Evolutionary conservation across 2,888 invertebrate species (phyloP).

Genomic region (Buathra laborator): DNA sequence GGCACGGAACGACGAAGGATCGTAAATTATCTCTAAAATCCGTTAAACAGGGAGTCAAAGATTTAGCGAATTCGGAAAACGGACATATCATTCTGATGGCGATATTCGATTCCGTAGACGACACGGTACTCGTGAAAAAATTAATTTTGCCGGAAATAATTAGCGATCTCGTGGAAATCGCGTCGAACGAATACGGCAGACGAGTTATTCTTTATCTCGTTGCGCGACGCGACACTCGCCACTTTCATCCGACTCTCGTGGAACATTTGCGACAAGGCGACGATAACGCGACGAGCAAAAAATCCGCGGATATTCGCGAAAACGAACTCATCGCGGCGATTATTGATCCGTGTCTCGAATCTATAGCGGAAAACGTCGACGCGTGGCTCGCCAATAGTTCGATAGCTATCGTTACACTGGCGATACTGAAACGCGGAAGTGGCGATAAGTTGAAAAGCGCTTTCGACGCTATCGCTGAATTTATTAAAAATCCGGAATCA

Average conservation of each 20-base stretch:
- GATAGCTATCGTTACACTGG: slow-evolving; percentile 89
- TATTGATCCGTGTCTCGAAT: slow-evolving; percentile 87
- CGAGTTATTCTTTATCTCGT: slow-evolving; percentile 96
- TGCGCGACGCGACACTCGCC: slow-evolving; percentile 91
- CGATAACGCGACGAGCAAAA: slow-evolving; percentile 90
- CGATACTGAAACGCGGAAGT: slow-evolving; percentile 89
- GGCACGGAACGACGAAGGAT: slow-evolving; percentile 94
- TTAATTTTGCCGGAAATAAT: slow-evolving; percentile 91
- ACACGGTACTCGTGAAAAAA: slow-evolving; percentile 96
- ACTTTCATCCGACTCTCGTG: slow-evolving; percentile 94
- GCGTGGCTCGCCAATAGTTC: slow-evolving; percentile 90
- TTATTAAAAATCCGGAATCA: slow-evolving; percentile 87
- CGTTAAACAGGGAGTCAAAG: slow-evolving; percentile 93
- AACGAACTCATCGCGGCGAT: slow-evolving; percentile 90
- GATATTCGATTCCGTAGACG: slow-evolving; percentile 95
- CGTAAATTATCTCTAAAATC: slow-evolving; percentile 94
- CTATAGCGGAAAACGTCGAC: slow-evolving; percentile 87
- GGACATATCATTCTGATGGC: slow-evolving; percentile 94
- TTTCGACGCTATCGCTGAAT: slow-evolving; percentile 85
- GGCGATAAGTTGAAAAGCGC: slow-evolving; percentile 84
- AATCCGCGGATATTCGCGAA: slow-evolving; percentile 88
- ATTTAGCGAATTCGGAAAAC: slow-evolving; percentile 94
- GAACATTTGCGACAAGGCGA: slow-evolving; percentile 92
- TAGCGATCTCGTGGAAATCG: slow-evolving; percentile 89
- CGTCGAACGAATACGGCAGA: slow-evolving; percentile 92